phyloP scores from a whole-genome alignment of 1,140 invertebrate species.

The Branchinecta lindahli region DNA sequence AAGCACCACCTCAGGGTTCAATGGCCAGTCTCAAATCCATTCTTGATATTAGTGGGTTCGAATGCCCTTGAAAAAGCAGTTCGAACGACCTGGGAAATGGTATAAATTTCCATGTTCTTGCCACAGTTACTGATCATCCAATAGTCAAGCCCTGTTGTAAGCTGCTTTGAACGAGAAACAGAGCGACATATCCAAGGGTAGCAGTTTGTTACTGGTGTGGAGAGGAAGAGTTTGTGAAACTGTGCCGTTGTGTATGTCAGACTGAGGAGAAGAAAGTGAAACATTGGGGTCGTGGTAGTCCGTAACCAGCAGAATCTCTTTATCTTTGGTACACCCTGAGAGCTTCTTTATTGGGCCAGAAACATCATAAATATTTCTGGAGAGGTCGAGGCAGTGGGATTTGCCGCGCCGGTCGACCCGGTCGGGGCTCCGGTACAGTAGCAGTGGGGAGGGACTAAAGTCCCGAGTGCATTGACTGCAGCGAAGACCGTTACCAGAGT shows the following conservation, averaged over 20 bases:
- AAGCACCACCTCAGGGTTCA: background rate
- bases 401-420: conserved; percentile 1
- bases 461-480: conserved; percentile 7
- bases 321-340: background rate
- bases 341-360: background rate
- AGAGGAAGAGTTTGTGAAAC: background rate
- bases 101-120: background rate
- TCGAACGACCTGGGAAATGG: background rate
- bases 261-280: conserved; percentile 8
- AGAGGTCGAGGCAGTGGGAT: background rate
- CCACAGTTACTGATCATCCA: background rate
- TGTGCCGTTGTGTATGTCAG: background rate
- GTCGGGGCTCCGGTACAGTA: conserved; percentile 2
- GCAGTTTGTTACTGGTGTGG: background rate
- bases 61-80: background rate
- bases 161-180: background rate
- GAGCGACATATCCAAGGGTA: background rate
- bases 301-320: conserved; percentile 5
- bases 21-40: background rate
- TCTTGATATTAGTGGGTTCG: background rate
- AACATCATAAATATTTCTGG: conserved; percentile 4
- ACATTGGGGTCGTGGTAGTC: background rate
- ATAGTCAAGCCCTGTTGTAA: conserved; percentile 1
- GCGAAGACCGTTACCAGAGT: background rate
- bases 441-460: background rate